These are phyloP conservation scores for Brachyptera risi DNA, from an alignment of 2,888 invertebrate species.

Conservation along the genomic window DNA sequence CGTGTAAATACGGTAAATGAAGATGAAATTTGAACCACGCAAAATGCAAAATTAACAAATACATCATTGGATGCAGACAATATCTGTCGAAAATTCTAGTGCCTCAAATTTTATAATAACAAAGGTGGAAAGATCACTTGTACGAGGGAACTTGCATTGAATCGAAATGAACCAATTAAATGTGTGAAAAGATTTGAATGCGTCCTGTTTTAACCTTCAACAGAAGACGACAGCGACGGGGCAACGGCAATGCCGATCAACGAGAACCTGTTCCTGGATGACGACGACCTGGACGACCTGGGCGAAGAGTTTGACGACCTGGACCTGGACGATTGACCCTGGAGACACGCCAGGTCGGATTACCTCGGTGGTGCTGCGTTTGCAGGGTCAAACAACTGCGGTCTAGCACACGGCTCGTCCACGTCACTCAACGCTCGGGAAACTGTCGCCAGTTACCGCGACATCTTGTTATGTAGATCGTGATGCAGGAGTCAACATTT, in stretches of 20 bases:
- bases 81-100: no score
- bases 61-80: no score
- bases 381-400: slow-evolving; percentile 9
- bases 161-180: no score
- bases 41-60: no score
- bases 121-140: no score
- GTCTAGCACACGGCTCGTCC: not conserved
- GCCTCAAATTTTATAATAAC: no score
- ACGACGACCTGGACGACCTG: slow-evolving; percentile 65
- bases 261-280: slow-evolving; percentile 85
- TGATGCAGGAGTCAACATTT: not conserved
- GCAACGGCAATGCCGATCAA: slow-evolving; percentile 75
- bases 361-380: slow-evolving; percentile 18
- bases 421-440: not conserved
- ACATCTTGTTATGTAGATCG: not conserved
- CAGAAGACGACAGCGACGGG: slow-evolving; percentile 45
- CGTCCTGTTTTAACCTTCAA: no score
- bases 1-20: no score
- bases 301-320: slow-evolving; percentile 77
- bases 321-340: slow-evolving; percentile 32
- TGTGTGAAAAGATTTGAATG: no score
- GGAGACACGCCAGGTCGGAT: slow-evolving; percentile 3
- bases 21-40: no score
- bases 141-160: no score
- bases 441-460: no score